These are phyloP conservation scores for Heteromurus nitidus DNA, from an alignment of 2,888 invertebrate species.

Conservation along the genomic window DNA sequence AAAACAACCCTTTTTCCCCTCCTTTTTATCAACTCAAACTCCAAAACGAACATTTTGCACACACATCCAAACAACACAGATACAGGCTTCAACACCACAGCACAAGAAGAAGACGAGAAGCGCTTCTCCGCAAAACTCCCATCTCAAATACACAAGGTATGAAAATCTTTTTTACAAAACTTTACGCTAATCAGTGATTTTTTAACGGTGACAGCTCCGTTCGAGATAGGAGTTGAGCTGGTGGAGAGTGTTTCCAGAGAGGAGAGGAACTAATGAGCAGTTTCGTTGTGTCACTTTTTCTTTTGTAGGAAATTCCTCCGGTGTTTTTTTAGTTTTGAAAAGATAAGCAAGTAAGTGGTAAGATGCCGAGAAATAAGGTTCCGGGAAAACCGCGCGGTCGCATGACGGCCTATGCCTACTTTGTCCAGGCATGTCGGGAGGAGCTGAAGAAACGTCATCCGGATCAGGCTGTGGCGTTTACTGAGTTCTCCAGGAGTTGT, in stretches of 20 bases:
- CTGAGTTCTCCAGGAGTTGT: conserved; percentile 55
- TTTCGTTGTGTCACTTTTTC: not conserved
- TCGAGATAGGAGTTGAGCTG: too few species aligned
- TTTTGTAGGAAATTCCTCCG: not conserved
- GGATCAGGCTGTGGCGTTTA: conserved; percentile 91
- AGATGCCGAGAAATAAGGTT: conserved; percentile 77
- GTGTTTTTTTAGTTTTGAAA: not conserved
- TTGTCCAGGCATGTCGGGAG: conserved; percentile 99
- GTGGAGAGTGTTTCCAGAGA: too few species aligned
- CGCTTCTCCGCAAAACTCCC: conserved; percentile 6
- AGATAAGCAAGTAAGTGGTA: conserved; percentile 20
- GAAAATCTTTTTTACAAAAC: conserved; percentile 48
- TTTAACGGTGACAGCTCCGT: not conserved
- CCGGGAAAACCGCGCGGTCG: conserved; percentile 93
- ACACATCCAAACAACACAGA: too few species aligned
- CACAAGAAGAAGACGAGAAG: not conserved
- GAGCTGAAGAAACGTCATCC: conserved; percentile 99
- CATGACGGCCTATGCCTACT: conserved; percentile 97
- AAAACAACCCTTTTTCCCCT: conserved; percentile 52
- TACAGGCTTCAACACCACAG: not conserved
- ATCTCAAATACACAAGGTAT: conserved; percentile 56
- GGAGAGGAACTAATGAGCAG: too few species aligned
- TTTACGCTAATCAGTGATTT: not conserved
- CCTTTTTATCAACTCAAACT: conserved; percentile 41
- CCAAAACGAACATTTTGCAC: not conserved